Evolutionary conservation across 2,888 invertebrate species (phyloP).

Genomic region (Limnephilus rhombicus): DNA sequence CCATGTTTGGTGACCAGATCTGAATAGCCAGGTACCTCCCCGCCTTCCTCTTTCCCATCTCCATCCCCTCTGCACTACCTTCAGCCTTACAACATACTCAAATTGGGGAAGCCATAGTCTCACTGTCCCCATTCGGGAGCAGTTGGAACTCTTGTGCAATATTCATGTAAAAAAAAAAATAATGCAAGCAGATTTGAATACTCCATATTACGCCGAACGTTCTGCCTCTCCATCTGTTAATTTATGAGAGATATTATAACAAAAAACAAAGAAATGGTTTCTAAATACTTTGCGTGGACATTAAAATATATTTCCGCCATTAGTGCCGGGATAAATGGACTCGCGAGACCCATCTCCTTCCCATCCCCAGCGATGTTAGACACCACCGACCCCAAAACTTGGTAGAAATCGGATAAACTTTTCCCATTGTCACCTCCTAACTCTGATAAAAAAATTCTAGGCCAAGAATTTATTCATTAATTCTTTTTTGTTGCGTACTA

Average conservation of each 20-base stretch:
- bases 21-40: no score
- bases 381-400: not conserved
- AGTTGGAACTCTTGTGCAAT: no score
- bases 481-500: not conserved
- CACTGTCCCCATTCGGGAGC: no score
- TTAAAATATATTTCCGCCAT: conserved; percentile 17
- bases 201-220: not conserved
- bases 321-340: not conserved
- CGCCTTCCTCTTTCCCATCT: no score
- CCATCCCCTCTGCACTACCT: no score
- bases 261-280: not conserved
- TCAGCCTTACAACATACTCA: no score
- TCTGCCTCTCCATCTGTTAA: not conserved
- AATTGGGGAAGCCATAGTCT: no score
- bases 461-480: not conserved
- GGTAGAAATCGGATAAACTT: conserved; percentile 19
- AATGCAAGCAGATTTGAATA: not conserved
- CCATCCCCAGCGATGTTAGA: not conserved
- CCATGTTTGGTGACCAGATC: no score
- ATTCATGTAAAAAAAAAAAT: not conserved
- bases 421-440: conserved; percentile 39
- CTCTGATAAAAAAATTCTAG: conserved; percentile 29
- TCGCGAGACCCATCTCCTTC: not conserved
- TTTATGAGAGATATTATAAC: not conserved
- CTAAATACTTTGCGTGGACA: not conserved